Percentiles rank a stretch among this genome's conserved stretches.
These are phyloP conservation scores for Hydra vulgaris DNA, from an alignment of 30 jellyfish, hydroid and myxozoan genomes.

Conservation along the genomic window DNA sequence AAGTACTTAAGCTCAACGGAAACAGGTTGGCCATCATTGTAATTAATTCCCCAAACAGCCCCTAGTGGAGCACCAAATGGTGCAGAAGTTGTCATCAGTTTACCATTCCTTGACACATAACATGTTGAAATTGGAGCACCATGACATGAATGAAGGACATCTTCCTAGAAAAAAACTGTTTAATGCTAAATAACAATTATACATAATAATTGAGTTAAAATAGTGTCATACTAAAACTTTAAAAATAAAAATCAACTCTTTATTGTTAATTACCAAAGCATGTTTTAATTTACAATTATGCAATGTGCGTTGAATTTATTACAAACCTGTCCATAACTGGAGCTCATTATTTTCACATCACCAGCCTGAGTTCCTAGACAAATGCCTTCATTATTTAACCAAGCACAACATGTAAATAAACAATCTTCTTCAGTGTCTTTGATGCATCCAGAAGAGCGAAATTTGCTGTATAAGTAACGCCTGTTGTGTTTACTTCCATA, in stretches of 20 bases:
- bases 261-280: too few relatives aligned
- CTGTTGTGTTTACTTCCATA: constrained; percentile 67
- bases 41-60: constrained; percentile 49
- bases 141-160: constrained; percentile 53
- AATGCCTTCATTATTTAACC: constrained; percentile 47
- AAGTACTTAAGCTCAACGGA: constrained; percentile 47
- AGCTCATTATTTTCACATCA: constrained; percentile 49
- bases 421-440: constrained; percentile 14
- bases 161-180: constrained; percentile 33
- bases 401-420: constrained; percentile 9
- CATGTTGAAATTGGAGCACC: constrained; percentile 41
- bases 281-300: too few relatives aligned
- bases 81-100: constrained; percentile 53
- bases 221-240: too few relatives aligned
- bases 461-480: constrained; percentile 40
- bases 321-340: constrained; percentile 58
- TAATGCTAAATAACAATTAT: background rate
- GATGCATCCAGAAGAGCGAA: constrained; percentile 16
- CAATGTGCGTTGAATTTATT: too few relatives aligned
- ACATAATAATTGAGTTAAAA: background rate
- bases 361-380: constrained; percentile 79
- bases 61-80: constrained; percentile 43
- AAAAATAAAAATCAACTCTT: too few relatives aligned
- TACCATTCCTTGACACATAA: constrained; percentile 49
- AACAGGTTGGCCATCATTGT: constrained; percentile 15